phyloP scores from a whole-genome alignment of 92 coral and sea anemone species.

The Porites divaricata region DNA sequence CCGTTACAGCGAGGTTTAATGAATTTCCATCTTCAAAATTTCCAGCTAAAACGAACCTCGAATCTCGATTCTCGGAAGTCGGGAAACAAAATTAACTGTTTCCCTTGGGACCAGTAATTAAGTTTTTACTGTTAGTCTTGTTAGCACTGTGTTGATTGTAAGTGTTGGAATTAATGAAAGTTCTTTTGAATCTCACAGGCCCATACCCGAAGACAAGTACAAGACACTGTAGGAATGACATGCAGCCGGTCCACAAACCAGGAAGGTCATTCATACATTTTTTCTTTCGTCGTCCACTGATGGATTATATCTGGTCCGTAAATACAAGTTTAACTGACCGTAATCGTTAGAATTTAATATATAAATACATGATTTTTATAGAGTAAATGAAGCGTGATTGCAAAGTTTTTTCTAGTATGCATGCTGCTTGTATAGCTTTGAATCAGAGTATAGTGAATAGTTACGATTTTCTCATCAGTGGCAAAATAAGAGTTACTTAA shows the following conservation, averaged over 20 bases:
- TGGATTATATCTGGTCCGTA: not conserved
- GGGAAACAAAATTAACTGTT: too few species aligned
- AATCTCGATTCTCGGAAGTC: too few species aligned
- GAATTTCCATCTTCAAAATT: too few species aligned
- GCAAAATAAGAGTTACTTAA: not conserved
- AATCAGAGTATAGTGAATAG: too few species aligned
- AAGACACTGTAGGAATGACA: constrained; percentile 48
- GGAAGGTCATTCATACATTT: not conserved
- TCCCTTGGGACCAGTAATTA: too few species aligned
- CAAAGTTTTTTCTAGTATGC: too few species aligned
- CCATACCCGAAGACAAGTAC: constrained; percentile 82
- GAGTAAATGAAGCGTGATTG: not conserved
- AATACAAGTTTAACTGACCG: not conserved
- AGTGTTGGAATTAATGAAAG: not conserved
- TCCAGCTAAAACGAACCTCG: too few species aligned
- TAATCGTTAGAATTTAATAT: not conserved
- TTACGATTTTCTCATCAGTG: not conserved
- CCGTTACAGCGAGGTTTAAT: too few species aligned
- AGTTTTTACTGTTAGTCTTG: too few species aligned
- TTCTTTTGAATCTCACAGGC: constrained; percentile 26
- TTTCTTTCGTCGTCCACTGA: not conserved
- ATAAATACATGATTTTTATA: not conserved
- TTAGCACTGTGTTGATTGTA: too few species aligned
- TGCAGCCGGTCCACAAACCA: too few species aligned
- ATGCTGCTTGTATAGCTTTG: too few species aligned